These are phyloP conservation scores for Panagrolaimus sp. DNA, from an alignment of 1,140 invertebrate genomes.

Conservation along the genomic window DNA sequence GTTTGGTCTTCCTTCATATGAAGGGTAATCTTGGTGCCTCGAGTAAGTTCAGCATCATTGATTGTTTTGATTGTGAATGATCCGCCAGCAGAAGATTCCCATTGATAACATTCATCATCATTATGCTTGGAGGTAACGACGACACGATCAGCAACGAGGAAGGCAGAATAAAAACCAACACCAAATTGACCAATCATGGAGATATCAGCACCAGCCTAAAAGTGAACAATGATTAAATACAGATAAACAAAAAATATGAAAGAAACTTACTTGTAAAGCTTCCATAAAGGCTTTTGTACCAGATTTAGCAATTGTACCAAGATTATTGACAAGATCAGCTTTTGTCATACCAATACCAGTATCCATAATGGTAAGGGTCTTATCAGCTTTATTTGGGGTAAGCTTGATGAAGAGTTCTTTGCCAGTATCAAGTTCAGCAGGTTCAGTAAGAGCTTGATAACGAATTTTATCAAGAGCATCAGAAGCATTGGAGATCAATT, in stretches of 20 bases:
- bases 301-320: too few species aligned
- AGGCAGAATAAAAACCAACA: slow-evolving; percentile 96
- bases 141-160: slow-evolving; percentile 86
- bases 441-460: slow-evolving; percentile 83
- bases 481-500: slow-evolving; percentile 82
- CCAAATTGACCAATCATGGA: slow-evolving; percentile 96
- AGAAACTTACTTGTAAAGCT: too few species aligned
- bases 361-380: too few species aligned
- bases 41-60: slow-evolving; percentile 70
- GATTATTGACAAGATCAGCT: too few species aligned
- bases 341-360: too few species aligned
- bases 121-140: slow-evolving; percentile 90
- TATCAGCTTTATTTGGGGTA: too few species aligned
- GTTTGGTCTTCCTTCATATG: slow-evolving; percentile 84
- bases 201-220: slow-evolving; percentile 80
- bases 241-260: neutral
- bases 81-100: slow-evolving; percentile 87
- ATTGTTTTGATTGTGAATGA: slow-evolving; percentile 78
- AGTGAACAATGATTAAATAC: slow-evolving; percentile 18
- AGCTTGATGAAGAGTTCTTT: too few species aligned
- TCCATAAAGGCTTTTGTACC: too few species aligned
- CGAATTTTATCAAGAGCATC: slow-evolving; percentile 70
- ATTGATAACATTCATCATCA: slow-evolving; percentile 83
- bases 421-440: too few species aligned
- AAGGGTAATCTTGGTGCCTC: slow-evolving; percentile 82